These are phyloP conservation scores for Aphodius granarius DNA, from an alignment of 2,888 invertebrate species.

Conservation along the genomic window DNA sequence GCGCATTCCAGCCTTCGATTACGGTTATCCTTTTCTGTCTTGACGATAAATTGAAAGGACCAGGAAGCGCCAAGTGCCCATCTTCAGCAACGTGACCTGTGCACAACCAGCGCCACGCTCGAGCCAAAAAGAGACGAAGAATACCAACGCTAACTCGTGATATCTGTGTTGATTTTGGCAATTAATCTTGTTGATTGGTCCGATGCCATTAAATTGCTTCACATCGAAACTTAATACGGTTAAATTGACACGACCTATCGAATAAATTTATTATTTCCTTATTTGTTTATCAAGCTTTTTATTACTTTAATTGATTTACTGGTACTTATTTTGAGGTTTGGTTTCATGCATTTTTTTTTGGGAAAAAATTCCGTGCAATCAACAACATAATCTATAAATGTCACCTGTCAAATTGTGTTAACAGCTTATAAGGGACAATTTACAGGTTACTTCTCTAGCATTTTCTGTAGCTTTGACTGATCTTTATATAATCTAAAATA, in stretches of 20 bases:
- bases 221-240: neutral
- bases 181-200: neutral
- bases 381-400: too few relatives aligned
- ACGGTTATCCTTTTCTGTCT: neutral
- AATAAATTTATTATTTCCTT: neutral
- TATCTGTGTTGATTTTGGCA: neutral
- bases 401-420: too few relatives aligned
- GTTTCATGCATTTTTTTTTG: too few relatives aligned
- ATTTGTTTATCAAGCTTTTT: too few relatives aligned
- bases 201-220: neutral
- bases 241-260: neutral
- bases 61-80: neutral
- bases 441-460: too few relatives aligned
- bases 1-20: neutral
- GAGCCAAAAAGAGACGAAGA: neutral
- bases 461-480: too few relatives aligned
- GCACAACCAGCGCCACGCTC: neutral
- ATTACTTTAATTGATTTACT: too few relatives aligned
- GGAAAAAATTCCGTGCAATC: too few relatives aligned
- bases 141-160: neutral
- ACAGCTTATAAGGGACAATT: too few relatives aligned
- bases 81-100: neutral
- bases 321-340: too few relatives aligned
- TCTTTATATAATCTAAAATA: too few relatives aligned
- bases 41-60: neutral